Conservation (phyloP, 30 jellyfish, hydroid and myxozoan genomes). For the Sanderia malayensis region DNA sequence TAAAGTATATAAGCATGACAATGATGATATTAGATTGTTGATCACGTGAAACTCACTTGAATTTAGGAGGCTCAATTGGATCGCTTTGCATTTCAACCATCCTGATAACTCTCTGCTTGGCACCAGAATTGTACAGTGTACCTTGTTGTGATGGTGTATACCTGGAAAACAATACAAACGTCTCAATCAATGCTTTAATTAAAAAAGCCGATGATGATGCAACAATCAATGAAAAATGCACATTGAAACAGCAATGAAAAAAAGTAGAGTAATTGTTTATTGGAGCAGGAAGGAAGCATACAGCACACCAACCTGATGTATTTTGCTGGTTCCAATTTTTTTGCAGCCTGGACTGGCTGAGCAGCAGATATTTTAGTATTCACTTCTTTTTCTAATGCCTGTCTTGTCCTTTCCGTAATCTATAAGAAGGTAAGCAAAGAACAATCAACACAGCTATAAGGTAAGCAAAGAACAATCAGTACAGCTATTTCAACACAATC, state of each 20-base stretch:
- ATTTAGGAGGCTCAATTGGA: slow-evolving; percentile 99
- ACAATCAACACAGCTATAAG: too few species aligned
- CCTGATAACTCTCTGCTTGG: slow-evolving; percentile 95
- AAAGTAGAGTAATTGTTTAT: too few species aligned
- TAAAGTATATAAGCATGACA: too few species aligned
- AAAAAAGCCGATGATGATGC: too few species aligned
- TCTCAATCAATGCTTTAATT: too few species aligned
- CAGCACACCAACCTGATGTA: slow-evolving; percentile 89
- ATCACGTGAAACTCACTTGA: slow-evolving; percentile 67
- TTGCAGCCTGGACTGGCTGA: slow-evolving; percentile 96
- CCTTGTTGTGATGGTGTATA: slow-evolving; percentile 99
- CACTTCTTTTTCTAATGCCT: slow-evolving; percentile 91
- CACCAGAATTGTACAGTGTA: slow-evolving; percentile 93
- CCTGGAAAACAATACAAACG: too few species aligned
- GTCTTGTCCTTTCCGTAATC: slow-evolving; percentile 96
- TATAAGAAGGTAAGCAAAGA: slow-evolving; percentile 19
- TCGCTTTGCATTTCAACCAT: slow-evolving; percentile 95
- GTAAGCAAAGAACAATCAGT: too few species aligned
- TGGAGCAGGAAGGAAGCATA: too few species aligned
- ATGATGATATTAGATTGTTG: too few species aligned
- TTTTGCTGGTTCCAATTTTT: slow-evolving; percentile 89
- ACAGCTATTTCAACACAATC: too few species aligned
- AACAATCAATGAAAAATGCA: too few species aligned
- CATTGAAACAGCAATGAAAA: too few species aligned
- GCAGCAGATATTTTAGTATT: slow-evolving; percentile 97